A percentile compares a stretch with the other conserved stretches of the same genome.
These are phyloP conservation scores for Acleris emargana DNA, from an alignment of 2,888 invertebrate species.

Conservation along the genomic window DNA sequence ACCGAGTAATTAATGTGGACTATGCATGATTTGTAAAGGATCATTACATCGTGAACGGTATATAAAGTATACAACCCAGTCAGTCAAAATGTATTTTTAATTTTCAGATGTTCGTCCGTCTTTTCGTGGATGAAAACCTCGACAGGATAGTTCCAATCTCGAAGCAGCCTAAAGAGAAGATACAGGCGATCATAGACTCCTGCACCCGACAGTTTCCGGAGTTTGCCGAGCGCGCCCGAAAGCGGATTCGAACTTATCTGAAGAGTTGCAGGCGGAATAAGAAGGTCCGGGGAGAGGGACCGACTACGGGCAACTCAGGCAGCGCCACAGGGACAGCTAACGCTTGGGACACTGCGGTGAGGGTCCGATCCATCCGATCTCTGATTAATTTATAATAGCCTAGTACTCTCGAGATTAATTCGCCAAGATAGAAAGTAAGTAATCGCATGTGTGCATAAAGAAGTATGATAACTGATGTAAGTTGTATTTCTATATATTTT, in stretches of 20 bases:
- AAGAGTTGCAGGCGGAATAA: slow-evolving; percentile 98
- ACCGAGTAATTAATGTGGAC: too few relatives aligned
- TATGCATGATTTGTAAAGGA: too few relatives aligned
- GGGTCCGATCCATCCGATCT: slow-evolving; percentile 83
- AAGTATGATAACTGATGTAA: too few relatives aligned
- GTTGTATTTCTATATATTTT: too few relatives aligned
- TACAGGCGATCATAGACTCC: slow-evolving; percentile 98
- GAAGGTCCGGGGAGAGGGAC: slow-evolving; percentile 91
- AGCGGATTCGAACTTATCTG: slow-evolving; percentile 96
- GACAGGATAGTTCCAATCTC: slow-evolving; percentile 98
- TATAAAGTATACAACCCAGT: too few relatives aligned
- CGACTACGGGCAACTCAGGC: slow-evolving; percentile 64
- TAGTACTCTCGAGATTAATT: slow-evolving; percentile 39
- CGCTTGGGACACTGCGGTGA: slow-evolving; percentile 94
- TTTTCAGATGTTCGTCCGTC: slow-evolving; percentile 96
- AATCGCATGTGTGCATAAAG: not conserved
- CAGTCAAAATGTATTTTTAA: not conserved
- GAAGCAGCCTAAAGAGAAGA: slow-evolving; percentile 98
- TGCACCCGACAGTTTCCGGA: slow-evolving; percentile 98
- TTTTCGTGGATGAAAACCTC: slow-evolving; percentile 98
- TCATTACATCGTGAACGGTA: too few relatives aligned
- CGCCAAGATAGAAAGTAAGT: slow-evolving; percentile 11
- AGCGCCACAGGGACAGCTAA: slow-evolving; percentile 78
- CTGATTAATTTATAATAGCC: slow-evolving; percentile 46
- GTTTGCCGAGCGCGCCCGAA: slow-evolving; percentile 96